phyloP scores from a whole-genome alignment of 2,797 vertebrate genomes.

The Knipowitschia caucasica region DNA sequence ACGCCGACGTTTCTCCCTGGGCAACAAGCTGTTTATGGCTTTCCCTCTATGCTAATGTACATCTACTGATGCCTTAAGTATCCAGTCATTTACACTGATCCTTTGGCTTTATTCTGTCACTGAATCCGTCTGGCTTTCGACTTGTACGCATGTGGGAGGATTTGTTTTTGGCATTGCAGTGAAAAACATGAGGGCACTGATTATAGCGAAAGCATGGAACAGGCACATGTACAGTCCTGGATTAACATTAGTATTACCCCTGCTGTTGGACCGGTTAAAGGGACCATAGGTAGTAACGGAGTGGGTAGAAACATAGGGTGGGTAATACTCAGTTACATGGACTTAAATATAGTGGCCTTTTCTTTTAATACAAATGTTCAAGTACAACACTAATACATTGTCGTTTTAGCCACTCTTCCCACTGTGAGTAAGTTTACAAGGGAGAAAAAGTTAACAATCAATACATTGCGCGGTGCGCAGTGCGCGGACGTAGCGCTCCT shows the following conservation, averaged over 20 bases:
- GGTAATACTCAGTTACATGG: not conserved
- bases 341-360: no score
- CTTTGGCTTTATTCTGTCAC: constrained; percentile 13
- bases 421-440: not conserved
- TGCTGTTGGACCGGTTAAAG: constrained; percentile 41
- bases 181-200: constrained; percentile 19
- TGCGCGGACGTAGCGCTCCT: no score
- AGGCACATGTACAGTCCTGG: constrained; percentile 69
- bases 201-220: constrained; percentile 34
- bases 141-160: constrained; percentile 22
- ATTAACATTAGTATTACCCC: constrained; percentile 37
- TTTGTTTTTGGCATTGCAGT: constrained; percentile 31
- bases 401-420: not conserved
- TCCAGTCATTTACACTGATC: constrained; percentile 12
- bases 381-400: not conserved
- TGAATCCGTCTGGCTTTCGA: constrained; percentile 17
- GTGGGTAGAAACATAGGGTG: not conserved
- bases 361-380: no score
- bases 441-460: no score
- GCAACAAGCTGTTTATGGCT: constrained; percentile 22
- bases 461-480: no score
- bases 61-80: constrained; percentile 24
- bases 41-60: constrained; percentile 17
- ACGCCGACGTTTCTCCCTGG: constrained; percentile 9
- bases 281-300: constrained; percentile 21